phyloP scores from a whole-genome alignment of 2,113 vertebrate genomes.

The Anhinga rufa region DNA sequence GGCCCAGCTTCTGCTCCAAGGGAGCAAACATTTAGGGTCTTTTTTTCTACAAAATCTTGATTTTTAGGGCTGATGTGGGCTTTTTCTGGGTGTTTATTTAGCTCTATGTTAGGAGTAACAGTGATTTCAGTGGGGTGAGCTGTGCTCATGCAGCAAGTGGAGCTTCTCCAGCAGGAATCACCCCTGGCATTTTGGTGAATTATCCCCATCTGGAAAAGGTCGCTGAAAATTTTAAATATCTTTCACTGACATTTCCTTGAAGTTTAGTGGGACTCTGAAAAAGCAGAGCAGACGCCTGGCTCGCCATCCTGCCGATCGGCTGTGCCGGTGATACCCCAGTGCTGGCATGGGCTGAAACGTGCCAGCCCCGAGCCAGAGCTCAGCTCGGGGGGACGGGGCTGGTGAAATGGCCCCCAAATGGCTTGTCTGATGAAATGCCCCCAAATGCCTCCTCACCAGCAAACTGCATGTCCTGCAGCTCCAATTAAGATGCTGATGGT shows the following conservation, averaged over 20 bases:
- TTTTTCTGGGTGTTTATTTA: background rate
- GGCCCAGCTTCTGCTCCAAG: background rate
- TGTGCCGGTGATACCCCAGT: rapidly evolving
- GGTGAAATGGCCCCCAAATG: background rate
- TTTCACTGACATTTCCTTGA: conserved; percentile 20
- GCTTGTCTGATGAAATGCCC: background rate
- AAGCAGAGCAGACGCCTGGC: background rate
- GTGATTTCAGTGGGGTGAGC: background rate
- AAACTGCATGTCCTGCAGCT: background rate
- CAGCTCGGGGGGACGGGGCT: rapidly evolving
- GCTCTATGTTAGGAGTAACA: background rate
- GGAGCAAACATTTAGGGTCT: background rate
- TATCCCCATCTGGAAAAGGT: background rate
- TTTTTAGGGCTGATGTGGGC: background rate
- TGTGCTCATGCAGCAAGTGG: background rate
- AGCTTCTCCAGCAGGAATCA: background rate
- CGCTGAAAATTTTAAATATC: background rate
- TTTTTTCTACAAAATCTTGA: background rate
- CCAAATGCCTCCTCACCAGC: background rate
- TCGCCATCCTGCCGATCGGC: background rate
- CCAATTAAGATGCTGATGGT: background rate
- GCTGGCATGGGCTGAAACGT: rapidly evolving
- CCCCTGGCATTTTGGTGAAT: conserved; percentile 37
- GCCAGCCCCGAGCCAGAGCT: background rate
- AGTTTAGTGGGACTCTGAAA: background rate